Evolutionary conservation across 2,888 invertebrate genomes (phyloP).

Genomic region (Agonopterix alstromeriana): DNA sequence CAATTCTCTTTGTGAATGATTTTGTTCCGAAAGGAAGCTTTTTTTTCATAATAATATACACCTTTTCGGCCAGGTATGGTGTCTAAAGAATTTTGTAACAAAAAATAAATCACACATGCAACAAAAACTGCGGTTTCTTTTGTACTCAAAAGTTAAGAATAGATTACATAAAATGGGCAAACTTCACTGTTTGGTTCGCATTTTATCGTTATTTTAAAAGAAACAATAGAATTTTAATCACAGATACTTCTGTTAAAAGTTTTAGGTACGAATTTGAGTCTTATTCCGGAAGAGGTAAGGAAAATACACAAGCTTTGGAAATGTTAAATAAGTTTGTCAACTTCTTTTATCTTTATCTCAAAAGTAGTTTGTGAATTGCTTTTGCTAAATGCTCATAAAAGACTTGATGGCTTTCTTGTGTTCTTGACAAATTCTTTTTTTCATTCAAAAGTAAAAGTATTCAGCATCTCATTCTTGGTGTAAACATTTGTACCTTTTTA

Average conservation of each 20-base stretch:
- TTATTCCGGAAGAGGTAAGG: too few relatives aligned
- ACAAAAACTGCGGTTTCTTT: slow-evolving; percentile 63
- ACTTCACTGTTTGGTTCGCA: slow-evolving; percentile 53
- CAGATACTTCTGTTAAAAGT: slow-evolving; percentile 5
- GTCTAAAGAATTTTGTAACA: slow-evolving; percentile 43
- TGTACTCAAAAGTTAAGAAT: slow-evolving; percentile 44
- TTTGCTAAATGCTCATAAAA: slow-evolving; percentile 48
- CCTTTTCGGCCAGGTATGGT: slow-evolving; percentile 49
- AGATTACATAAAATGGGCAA: slow-evolving; percentile 58
- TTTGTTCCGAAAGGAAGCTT: slow-evolving; percentile 1
- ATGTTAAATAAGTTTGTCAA: neutral
- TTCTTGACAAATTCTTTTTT: slow-evolving; percentile 12
- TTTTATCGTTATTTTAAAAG: slow-evolving; percentile 52
- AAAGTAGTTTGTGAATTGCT: slow-evolving; percentile 36
- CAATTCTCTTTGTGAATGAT: neutral
- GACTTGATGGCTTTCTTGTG: slow-evolving; percentile 50
- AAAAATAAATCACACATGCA: slow-evolving; percentile 30
- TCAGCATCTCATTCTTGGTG: too few relatives aligned
- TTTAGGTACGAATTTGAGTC: too few relatives aligned
- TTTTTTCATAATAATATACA: slow-evolving; percentile 19
- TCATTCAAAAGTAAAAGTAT: neutral
- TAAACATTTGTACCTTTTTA: too few relatives aligned
- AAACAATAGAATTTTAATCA: slow-evolving; percentile 24
- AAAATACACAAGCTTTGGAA: too few relatives aligned
- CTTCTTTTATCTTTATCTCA: slow-evolving; percentile 32